Base-by-base conservation (phyloP, 2,797 vertebrate species). In the Kryptopterus vitreolus region DNA sequence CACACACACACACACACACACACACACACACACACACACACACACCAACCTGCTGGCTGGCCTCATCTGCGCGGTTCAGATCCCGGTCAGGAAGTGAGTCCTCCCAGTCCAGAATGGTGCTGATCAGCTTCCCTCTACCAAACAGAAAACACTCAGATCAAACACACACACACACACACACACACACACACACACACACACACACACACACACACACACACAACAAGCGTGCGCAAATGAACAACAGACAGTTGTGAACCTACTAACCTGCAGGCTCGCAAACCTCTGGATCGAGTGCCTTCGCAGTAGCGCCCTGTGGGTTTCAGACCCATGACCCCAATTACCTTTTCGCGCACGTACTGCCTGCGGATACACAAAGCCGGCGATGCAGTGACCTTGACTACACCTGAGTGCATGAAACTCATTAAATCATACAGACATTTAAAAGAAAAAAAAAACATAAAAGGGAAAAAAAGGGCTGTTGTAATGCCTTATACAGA, bases 71-170 rank as follows among this genome's bases (percentile, higher is more conserved):
- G 55, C 95, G 93, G 3, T 86, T 94, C 74, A 99, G 94, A 89
- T 98, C 97, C 2, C 89, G 90, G 77, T 97, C 95, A 0, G 98
- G 98, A 80, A 99, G 92, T 0, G 97, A 88, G 11, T 99, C 98
- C 69, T 99, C 98, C 98, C 98, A 99, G 84, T 99, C 98, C 88
- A 99, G 92, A 66, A 99, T 96, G 24, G 98, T 98, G 87, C 98
- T 96, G 46, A 95, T 93, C 78, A 99, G 91, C 85, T 96, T 96
- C 10, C 98, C 98, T 82, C 98, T 99, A 87, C 0, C 48, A 80
- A 74, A 0, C 1, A 55, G 3, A 55, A 74, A 38, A 50, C 29
- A 57, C 16, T 58, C 31, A 22, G 15, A 57, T 43, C 11, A 76
- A 6, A 35, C 20, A 20, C 9, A 66, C 0, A 11, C 15, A 4